phyloP scores from a whole-genome alignment of 1,140 invertebrate genomes.

The Steinernema khuongi region DNA sequence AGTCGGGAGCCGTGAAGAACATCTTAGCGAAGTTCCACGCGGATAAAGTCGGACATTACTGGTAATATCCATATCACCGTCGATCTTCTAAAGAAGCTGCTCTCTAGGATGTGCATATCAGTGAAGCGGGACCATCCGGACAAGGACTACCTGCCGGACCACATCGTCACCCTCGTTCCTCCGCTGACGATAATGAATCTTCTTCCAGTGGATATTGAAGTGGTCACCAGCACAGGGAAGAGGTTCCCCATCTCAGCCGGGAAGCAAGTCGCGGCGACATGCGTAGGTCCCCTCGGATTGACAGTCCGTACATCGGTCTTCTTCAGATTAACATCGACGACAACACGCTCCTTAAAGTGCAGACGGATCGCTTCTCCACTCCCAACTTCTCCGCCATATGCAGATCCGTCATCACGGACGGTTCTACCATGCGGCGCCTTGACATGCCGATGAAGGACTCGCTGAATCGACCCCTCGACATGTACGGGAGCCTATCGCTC shows the following conservation, averaged over 20 bases:
- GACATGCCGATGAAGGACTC: conserved; percentile 69
- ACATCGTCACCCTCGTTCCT: conserved; percentile 75
- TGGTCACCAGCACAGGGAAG: conserved; percentile 52
- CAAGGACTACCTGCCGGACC: conserved; percentile 69
- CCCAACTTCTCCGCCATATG: neutral
- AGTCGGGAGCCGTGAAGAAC: conserved; percentile 4
- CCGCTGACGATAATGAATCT: conserved; percentile 72
- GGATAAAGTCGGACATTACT: conserved; percentile 20
- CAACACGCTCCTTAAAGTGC: neutral
- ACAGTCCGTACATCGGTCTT: neutral
- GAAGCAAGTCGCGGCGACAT: conserved; percentile 60
- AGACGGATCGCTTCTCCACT: neutral
- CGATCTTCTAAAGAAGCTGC: conserved; percentile 61
- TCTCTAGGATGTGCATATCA: conserved; percentile 71
- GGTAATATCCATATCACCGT: neutral
- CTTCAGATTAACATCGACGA: neutral
- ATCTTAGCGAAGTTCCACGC: neutral
- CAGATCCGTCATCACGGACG: neutral
- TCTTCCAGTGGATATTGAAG: conserved; percentile 66
- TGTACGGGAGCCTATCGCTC: conserved; percentile 67
- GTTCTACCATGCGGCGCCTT: neutral
- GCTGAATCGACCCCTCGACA: conserved; percentile 69
- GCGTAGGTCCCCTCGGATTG: conserved; percentile 49
- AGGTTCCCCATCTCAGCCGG: conserved; percentile 65
- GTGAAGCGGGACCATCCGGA: conserved; percentile 74